Evolutionary conservation across 2,888 invertebrate genomes (phyloP), one percentile per base, ranked within the genome.

Genomic region (Zele albiditarsus): DNA sequence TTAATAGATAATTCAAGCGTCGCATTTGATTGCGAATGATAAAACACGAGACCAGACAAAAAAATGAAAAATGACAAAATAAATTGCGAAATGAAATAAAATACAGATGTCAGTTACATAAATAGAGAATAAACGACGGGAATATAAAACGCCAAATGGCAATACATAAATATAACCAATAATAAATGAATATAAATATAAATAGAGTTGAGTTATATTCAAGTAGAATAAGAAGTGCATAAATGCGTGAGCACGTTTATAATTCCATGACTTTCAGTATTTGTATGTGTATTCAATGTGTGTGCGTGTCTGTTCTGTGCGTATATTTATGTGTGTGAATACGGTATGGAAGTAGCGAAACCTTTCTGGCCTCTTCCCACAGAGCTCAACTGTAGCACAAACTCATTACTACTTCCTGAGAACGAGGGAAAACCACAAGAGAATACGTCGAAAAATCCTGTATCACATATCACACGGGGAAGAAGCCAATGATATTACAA

Each of bases 321-420:
- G n/a, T 46, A 33, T 63, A 23, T 10, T 14, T 42, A 33, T 23
- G 31, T 38, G 14, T 20, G 33, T 38, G 65, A 53, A n/a, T 53
- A 31, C 27, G 33, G 67, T 6, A 5, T 49, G 16, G 20, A n/a
- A 12, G 23, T 33, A 69, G 33, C 8, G 14, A n/a, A 33, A 49
- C 31, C 10, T 33, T 49, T 67, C 49, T 31, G 57, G 68, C 33
- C 57, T 79, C 82, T 87, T 87, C 87, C 87, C 87, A 88, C 87
- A 86, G 53, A 53, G 79, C 68, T 69, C 57, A 27, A 49, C 27
- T 62, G 31, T 62, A 77, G 80, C 81, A 75, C 53, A 53, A n/a
- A 53, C 84, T 88, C 85, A 86, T 87, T 87, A 88, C 82, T 82
- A 87, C 87, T 87, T 88, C 86, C 87, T 86, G 86, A 81, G 84